Percentiles rank a stretch among this genome's conserved stretches.
Evolutionary conservation across 2,888 invertebrate species (phyloP).

Genomic region (Gymnoscelis rufifasciata): DNA sequence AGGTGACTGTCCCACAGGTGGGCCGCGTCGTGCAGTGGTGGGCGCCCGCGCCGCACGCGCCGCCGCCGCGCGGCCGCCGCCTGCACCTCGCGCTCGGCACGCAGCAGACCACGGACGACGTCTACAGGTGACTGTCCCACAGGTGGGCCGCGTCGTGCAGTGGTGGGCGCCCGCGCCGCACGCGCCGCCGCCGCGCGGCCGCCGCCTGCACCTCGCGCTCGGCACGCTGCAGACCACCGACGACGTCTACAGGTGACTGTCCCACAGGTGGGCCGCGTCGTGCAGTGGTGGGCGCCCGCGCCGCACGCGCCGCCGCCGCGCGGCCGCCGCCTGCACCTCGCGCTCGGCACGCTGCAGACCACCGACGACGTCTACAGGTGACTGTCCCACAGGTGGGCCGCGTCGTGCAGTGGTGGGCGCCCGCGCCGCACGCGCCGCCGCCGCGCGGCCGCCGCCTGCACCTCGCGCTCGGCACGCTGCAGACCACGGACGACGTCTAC

Average conservation of each 20-base stretch:
- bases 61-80: constrained; percentile 83
- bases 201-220: constrained; percentile 89
- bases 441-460: constrained; percentile 88
- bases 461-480: constrained; percentile 87
- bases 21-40: constrained; percentile 98
- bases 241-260: constrained; percentile 73
- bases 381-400: constrained; percentile 96
- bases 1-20: constrained; percentile 97
- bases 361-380: constrained; percentile 66
- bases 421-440: constrained; percentile 53
- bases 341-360: constrained; percentile 84
- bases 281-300: constrained; percentile 96
- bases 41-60: constrained; percentile 81
- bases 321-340: constrained; percentile 88
- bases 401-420: constrained; percentile 98
- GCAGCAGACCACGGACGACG: constrained; percentile 72
- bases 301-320: constrained; percentile 62
- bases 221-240: constrained; percentile 83
- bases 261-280: constrained; percentile 94
- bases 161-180: constrained; percentile 92
- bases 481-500: constrained; percentile 69
- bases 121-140: constrained; percentile 87
- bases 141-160: constrained; percentile 95
- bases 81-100: constrained; percentile 91
- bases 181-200: constrained; percentile 77